Conservation (phyloP, 2,797 vertebrate species). For the Protosalanx chinensis region DNA sequence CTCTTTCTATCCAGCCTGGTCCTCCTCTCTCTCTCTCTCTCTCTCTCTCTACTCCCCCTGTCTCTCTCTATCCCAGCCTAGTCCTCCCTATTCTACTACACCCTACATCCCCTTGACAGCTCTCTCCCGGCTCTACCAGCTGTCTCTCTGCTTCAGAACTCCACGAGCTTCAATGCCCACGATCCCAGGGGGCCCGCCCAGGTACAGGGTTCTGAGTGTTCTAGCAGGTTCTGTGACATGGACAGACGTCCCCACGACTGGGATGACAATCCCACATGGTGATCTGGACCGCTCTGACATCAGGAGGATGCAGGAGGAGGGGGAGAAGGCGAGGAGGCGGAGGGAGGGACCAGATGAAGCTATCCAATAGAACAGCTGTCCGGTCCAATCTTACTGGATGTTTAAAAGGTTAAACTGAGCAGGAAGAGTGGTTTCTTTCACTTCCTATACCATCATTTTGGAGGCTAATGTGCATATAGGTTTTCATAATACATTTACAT, state of each 20-base stretch:
- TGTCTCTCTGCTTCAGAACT: slow-evolving; percentile 40
- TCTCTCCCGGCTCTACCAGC: slow-evolving; percentile 64
- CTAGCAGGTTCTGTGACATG: neutral
- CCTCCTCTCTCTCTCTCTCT: neutral
- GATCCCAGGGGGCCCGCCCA: neutral
- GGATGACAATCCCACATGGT: neutral
- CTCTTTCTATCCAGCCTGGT: neutral
- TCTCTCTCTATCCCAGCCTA: no score
- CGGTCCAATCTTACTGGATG: neutral
- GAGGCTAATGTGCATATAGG: no score
- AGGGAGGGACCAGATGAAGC: neutral
- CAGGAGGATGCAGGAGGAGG: neutral
- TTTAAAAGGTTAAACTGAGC: neutral
- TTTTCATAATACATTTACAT: no score
- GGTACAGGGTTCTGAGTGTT: neutral
- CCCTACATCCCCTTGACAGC: slow-evolving; percentile 64
- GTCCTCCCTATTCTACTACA: no score
- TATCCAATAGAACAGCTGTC: neutral
- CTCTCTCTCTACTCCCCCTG: neutral
- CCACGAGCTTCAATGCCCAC: neutral
- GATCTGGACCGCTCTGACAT: neutral
- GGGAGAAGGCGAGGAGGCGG: neutral
- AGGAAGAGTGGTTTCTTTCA: neutral
- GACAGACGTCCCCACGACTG: neutral
- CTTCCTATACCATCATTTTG: neutral